Evolutionary conservation across 2,888 invertebrate species (phyloP).

Genomic region (Drosophila helvetica): DNA sequence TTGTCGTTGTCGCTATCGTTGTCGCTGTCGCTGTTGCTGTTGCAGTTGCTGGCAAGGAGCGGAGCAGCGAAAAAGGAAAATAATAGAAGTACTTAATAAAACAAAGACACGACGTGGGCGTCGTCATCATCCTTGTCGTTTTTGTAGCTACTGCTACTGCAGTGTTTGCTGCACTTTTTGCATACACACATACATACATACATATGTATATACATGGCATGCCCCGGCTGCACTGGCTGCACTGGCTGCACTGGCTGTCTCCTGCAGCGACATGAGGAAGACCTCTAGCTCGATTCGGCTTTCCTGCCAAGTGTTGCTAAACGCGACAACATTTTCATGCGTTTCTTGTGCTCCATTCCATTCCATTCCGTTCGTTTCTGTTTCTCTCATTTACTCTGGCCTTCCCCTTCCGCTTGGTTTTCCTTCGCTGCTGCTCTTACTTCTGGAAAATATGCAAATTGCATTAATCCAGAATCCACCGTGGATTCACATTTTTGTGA

Average conservation of each 20-base stretch:
- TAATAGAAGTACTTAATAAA: constrained; percentile 72
- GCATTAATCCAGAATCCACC: constrained; percentile 42
- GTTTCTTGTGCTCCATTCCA: not conserved
- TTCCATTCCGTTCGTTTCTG: constrained; percentile 2
- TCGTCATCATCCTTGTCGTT: constrained; percentile 16
- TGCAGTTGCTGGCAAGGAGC: not conserved
- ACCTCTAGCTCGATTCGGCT: not conserved
- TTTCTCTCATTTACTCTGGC: constrained; percentile 4
- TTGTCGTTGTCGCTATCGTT: constrained; percentile 2
- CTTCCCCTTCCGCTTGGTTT: constrained; percentile 29
- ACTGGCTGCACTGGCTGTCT: too few species aligned
- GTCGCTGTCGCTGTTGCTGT: not conserved
- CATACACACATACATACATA: constrained; percentile 44
- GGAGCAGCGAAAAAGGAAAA: constrained; percentile 32
- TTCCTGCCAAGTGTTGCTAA: constrained; percentile 59
- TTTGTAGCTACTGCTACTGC: not conserved
- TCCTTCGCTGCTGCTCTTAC: constrained; percentile 9
- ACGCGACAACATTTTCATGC: constrained; percentile 52
- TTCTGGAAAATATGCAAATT: constrained; percentile 73
- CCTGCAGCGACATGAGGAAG: not conserved
- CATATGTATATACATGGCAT: not conserved
- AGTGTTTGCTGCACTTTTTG: constrained; percentile 48
- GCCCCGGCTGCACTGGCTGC: not conserved
- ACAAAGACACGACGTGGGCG: constrained; percentile 70
- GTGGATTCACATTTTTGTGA: too few species aligned